Conservation (phyloP, 2,797 vertebrate species). For the Mormyrops boulengeri region DNA sequence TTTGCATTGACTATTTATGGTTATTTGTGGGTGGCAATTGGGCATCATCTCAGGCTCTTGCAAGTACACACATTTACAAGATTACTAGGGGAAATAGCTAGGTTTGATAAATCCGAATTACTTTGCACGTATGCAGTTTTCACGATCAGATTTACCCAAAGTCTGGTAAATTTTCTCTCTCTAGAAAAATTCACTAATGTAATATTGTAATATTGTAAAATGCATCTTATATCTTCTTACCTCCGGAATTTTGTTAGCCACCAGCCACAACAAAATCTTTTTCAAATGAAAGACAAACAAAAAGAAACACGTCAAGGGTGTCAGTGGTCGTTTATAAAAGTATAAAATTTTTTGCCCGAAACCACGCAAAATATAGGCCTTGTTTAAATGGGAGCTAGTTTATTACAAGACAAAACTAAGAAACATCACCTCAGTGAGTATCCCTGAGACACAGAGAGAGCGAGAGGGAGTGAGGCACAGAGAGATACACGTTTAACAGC, state of each 20-base stretch:
- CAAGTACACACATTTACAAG: neutral
- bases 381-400: neutral
- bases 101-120: neutral
- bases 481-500: slow-evolving; percentile 1
- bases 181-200: neutral
- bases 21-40: neutral
- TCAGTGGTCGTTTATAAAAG: neutral
- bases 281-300: neutral
- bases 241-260: neutral
- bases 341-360: neutral
- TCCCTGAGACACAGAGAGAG: neutral
- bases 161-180: neutral
- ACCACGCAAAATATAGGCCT: neutral
- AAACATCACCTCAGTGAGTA: neutral
- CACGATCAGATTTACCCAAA: neutral
- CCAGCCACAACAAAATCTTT: neutral
- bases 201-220: neutral
- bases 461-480: neutral
- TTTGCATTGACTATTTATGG: neutral
- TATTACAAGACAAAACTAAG: neutral
- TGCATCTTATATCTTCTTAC: neutral
- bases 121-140: neutral
- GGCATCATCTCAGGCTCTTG: neutral
- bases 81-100: neutral
- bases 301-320: neutral